Percentiles rank a stretch among this genome's conserved stretches.
Evolutionary conservation across 2,113 vertebrate genomes (phyloP).

Genomic region (mouse (Mus musculus)): GRCm39 chr2:96911501-96912000

Average conservation of each 20-base stretch:
- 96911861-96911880: accelerated
- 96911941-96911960: accelerated
- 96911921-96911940: background rate
- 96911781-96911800: accelerated
- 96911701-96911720: too few relatives aligned
- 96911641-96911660: background rate
- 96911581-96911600: background rate
- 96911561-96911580: background rate
- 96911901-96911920: background rate
- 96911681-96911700: too few relatives aligned
- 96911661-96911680: too few relatives aligned
- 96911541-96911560: constrained; percentile 6
- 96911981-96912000: background rate
- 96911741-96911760: background rate
- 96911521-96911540: background rate
- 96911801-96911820: background rate
- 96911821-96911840: accelerated
- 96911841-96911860: background rate
- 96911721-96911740: background rate
- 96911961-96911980: background rate
- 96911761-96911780: background rate
- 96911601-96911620: background rate
- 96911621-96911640: background rate
- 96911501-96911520: background rate
- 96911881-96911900: background rate